Evolutionary conservation across 2,888 invertebrate genomes (phyloP).

Genomic region (Andrena camellia): DNA sequence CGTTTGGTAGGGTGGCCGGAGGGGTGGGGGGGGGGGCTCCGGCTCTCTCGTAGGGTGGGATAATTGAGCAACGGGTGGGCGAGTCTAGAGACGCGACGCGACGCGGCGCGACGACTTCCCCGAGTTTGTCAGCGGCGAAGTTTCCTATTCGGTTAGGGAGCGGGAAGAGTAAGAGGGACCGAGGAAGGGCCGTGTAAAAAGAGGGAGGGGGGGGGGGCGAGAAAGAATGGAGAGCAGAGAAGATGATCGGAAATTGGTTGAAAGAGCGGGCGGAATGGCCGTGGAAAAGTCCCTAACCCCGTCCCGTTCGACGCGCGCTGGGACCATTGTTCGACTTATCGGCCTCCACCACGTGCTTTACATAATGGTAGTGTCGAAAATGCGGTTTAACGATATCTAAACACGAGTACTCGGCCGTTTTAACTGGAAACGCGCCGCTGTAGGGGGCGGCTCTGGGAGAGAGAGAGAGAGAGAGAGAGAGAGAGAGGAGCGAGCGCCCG

Average conservation of each 20-base stretch:
- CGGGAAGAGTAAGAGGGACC: not conserved
- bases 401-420: slow-evolving; percentile 79
- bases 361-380: slow-evolving; percentile 83
- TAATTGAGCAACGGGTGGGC: slow-evolving; percentile 54
- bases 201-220: not conserved
- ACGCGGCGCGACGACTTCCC: slow-evolving; percentile 42
- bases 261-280: slow-evolving; percentile 16
- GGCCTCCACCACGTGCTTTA: slow-evolving; percentile 82
- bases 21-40: too few species aligned
- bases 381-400: slow-evolving; percentile 84
- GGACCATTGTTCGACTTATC: slow-evolving; percentile 83
- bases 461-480: slow-evolving; percentile 10
- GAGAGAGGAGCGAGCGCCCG: slow-evolving; percentile 30
- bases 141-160: slow-evolving; percentile 30
- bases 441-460: slow-evolving; percentile 15
- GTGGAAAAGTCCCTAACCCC: slow-evolving; percentile 51
- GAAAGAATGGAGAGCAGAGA: not conserved
- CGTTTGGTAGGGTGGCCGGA: slow-evolving; percentile 49
- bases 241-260: slow-evolving; percentile 27
- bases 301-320: slow-evolving; percentile 43
- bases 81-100: slow-evolving; percentile 3
- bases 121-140: slow-evolving; percentile 62
- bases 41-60: slow-evolving; percentile 34
- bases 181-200: not conserved
- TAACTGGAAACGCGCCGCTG: slow-evolving; percentile 58